These are phyloP conservation scores for Chaetoderma sp. DNA, from an alignment of 2,888 invertebrate species.

Conservation along the genomic window DNA sequence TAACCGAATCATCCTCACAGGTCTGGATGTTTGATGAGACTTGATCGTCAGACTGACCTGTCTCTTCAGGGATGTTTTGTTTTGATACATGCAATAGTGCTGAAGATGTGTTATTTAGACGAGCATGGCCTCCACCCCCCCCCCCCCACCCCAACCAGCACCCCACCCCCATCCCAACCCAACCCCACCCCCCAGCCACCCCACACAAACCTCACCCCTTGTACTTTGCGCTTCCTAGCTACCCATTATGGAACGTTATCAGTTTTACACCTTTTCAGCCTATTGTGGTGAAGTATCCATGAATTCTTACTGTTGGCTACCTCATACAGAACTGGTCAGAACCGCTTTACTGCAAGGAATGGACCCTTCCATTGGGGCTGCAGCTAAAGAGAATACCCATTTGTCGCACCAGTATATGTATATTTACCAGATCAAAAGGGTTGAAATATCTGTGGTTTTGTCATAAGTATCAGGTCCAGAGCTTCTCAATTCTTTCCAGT, in stretches of 20 bases:
- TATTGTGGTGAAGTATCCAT: background rate
- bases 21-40: too few relatives aligned
- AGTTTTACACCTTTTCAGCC: background rate
- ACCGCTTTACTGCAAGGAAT: background rate
- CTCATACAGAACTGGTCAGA: background rate
- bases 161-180: too few relatives aligned
- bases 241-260: background rate
- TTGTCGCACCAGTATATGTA: background rate
- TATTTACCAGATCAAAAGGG: slow-evolving; percentile 5
- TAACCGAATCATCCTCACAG: too few relatives aligned
- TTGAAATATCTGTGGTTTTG: background rate
- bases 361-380: background rate
- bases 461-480: too few relatives aligned
- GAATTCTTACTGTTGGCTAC: background rate
- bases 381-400: background rate
- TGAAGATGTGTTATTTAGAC: too few relatives aligned
- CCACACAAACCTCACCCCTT: too few relatives aligned
- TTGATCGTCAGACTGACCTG: too few relatives aligned
- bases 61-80: too few relatives aligned
- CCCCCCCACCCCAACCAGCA: too few relatives aligned
- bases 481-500: too few relatives aligned
- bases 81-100: too few relatives aligned
- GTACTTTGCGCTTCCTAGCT: background rate
- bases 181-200: too few relatives aligned
- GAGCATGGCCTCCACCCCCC: background rate